Evolutionary conservation across 2,113 vertebrate species (phyloP).

Genomic region (Crotophaga sulcirostris): DNA sequence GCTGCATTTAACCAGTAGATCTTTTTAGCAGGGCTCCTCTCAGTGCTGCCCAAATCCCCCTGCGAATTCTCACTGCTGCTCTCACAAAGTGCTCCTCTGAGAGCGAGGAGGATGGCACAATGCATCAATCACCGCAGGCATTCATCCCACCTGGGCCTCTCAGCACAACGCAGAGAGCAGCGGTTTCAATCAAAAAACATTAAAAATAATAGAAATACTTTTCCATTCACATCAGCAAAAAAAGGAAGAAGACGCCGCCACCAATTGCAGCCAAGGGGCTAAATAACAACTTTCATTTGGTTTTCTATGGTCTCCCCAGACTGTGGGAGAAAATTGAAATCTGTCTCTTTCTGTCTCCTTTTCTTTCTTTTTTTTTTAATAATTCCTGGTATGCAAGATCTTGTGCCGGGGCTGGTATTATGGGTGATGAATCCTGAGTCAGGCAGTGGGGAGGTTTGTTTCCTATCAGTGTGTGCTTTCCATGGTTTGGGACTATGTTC

Average conservation of each 20-base stretch:
- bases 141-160: slow-evolving; percentile 72
- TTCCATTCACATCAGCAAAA: slow-evolving; percentile 38
- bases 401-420: slow-evolving; percentile 6
- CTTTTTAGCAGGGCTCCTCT: slow-evolving; percentile 6
- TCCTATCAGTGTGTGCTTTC: slow-evolving; percentile 41
- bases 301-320: slow-evolving; percentile 42
- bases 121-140: slow-evolving; percentile 54
- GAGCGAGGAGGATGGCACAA: slow-evolving; percentile 35
- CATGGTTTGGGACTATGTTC: slow-evolving; percentile 52
- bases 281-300: slow-evolving; percentile 19
- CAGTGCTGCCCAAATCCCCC: neutral
- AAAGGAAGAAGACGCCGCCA: neutral
- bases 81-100: slow-evolving; percentile 55
- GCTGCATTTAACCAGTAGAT: neutral
- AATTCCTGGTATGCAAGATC: slow-evolving; percentile 17
- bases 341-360: slow-evolving; percentile 30
- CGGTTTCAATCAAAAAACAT: slow-evolving; percentile 61
- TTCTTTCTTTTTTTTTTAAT: neutral
- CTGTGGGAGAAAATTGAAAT: slow-evolving; percentile 52
- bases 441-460: slow-evolving; percentile 30
- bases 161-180: neutral
- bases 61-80: neutral
- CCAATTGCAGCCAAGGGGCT: slow-evolving; percentile 47
- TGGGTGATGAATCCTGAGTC: slow-evolving; percentile 40
- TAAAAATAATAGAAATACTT: slow-evolving; percentile 30